Base-by-base conservation (phyloP, 2,113 vertebrate species). In the Actenoides lindsayi region DNA sequence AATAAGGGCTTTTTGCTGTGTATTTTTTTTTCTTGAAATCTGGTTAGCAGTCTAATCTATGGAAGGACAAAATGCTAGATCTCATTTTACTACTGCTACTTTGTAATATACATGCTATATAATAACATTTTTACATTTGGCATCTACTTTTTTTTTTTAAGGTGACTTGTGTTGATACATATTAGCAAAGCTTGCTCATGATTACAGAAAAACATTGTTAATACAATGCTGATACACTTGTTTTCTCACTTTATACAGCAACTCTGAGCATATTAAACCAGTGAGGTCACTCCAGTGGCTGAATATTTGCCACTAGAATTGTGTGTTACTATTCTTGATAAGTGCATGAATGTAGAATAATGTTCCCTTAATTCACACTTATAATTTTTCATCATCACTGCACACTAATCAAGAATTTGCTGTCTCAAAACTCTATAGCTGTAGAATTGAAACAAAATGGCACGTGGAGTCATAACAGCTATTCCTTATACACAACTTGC, bases 211-310 rank as follows among this genome's bases (percentile, higher is more conserved):
- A 93, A 77, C 31, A 37, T 90, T 87, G 53, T 86, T 93, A 96
- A 93, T 88, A 62, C 51, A 94, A 57, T 75, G 80, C 42, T 71
- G 65, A 78, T 90, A 42, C 68, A 84, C 88, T 81, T 92, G 67
- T 91, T 92, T 96, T 94, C 92, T 93, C 86, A 93, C 78, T 94
- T 96, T 92, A 70, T 93, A 71, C 64, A 92, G 68, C 85, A 93
- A 53, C 63, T 93, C 79, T 67, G 33, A 94, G 76, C 76, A 64
- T 89, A 93, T 83, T 94, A 95, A 95, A 90, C 51, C 60, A 78
- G 60, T 94, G 64, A 94, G 85, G 76, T 96, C 63, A 5, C 68
- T 96, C 42, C 46, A 63, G 68, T 83, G 76, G 79, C 75, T 88
- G 79, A 70, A 77, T 57, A 51, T 50, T 56, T 87, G 33, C 78